Percentiles rank a stretch among this genome's conserved stretches.
phyloP scores from a whole-genome alignment of 2,888 invertebrate genomes.

The Ennomos fuscantarius region DNA sequence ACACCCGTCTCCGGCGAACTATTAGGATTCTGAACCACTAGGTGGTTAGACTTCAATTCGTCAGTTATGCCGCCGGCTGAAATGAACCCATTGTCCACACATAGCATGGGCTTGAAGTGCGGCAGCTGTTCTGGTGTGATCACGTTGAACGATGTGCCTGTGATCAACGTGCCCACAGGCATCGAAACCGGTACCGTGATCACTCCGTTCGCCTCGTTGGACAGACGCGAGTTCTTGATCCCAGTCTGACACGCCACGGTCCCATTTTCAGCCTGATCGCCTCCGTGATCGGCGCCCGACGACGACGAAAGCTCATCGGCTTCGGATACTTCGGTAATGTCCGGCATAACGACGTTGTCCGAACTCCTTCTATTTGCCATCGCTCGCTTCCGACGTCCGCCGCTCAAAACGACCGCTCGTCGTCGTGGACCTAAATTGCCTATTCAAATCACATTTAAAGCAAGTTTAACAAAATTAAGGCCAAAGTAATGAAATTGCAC shows the following conservation, averaged over 20 bases:
- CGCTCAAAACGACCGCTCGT: slow-evolving; percentile 46
- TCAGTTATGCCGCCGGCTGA: slow-evolving; percentile 87
- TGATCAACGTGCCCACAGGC: slow-evolving; percentile 92
- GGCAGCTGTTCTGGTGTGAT: slow-evolving; percentile 94
- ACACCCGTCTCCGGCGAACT: slow-evolving; percentile 42
- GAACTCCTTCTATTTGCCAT: slow-evolving; percentile 81
- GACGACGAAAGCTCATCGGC: slow-evolving; percentile 85
- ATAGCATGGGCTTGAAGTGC: slow-evolving; percentile 93
- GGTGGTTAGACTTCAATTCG: slow-evolving; percentile 89
- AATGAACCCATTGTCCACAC: slow-evolving; percentile 93
- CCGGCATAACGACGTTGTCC: slow-evolving; percentile 89
- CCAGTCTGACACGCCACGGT: slow-evolving; percentile 60
- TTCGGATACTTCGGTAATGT: slow-evolving; percentile 88
- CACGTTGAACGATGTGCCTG: slow-evolving; percentile 93
- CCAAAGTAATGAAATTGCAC: slow-evolving; percentile 43
- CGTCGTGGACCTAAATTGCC: slow-evolving; percentile 51
- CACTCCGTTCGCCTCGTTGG: slow-evolving; percentile 71
- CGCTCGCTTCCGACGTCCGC: slow-evolving; percentile 65
- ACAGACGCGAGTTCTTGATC: slow-evolving; percentile 63
- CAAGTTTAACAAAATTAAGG: slow-evolving; percentile 16
- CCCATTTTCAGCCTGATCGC: slow-evolving; percentile 80
- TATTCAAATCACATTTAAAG: slow-evolving; percentile 51
- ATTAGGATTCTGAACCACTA: slow-evolving; percentile 86
- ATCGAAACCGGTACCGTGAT: slow-evolving; percentile 87
- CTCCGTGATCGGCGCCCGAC: slow-evolving; percentile 86